These are phyloP conservation scores for Augochlorella aurata DNA, from an alignment of 2,888 invertebrate genomes.

Conservation along the genomic window DNA sequence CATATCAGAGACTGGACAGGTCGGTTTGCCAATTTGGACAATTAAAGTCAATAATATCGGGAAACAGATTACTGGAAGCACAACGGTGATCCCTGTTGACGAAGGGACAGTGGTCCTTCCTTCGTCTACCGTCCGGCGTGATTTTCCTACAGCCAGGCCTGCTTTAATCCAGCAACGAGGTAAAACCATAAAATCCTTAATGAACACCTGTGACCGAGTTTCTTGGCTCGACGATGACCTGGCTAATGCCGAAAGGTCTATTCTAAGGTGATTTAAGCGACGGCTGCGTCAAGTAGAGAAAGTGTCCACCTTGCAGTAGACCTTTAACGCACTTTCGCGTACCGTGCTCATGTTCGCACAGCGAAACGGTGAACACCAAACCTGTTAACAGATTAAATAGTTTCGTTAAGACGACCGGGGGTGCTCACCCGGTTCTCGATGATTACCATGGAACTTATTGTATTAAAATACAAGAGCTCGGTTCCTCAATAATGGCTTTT, in stretches of 20 bases:
- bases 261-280: slow-evolving; percentile 37
- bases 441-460: background rate
- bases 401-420: slow-evolving; percentile 45
- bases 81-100: slow-evolving; percentile 43
- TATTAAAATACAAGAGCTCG: background rate
- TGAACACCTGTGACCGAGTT: slow-evolving; percentile 63
- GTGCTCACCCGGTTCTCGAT: background rate
- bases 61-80: slow-evolving; percentile 72
- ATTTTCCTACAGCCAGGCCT: slow-evolving; percentile 10
- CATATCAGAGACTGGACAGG: background rate
- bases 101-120: background rate
- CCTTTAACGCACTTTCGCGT: slow-evolving; percentile 41
- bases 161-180: slow-evolving; percentile 41
- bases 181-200: slow-evolving; percentile 54
- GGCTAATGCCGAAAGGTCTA: slow-evolving; percentile 54
- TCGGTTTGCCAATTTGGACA: slow-evolving; percentile 64
- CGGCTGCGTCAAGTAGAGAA: slow-evolving; percentile 41
- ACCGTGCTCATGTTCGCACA: slow-evolving; percentile 22
- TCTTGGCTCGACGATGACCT: slow-evolving; percentile 28
- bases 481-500: slow-evolving; percentile 1
- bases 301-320: no score
- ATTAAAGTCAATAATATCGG: slow-evolving; percentile 75
- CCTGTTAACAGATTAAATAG: slow-evolving; percentile 64
- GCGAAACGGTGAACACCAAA: slow-evolving; percentile 59
- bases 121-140: background rate